Base-by-base conservation (phyloP, 2,113 vertebrate species). In the Dicaeum eximium region DNA sequence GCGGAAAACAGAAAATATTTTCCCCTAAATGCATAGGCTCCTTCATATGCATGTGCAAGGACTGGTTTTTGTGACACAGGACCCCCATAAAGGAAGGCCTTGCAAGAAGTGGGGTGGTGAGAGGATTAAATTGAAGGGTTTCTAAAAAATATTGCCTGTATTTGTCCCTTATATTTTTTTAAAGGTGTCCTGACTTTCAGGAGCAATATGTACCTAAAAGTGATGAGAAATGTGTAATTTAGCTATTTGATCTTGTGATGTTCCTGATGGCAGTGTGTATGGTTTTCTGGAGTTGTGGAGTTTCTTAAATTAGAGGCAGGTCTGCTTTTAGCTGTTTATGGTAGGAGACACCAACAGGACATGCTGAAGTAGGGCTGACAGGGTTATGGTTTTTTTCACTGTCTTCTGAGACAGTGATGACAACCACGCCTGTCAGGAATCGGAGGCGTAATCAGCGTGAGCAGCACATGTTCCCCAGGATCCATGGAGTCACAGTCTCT, bases 331-430 rank as follows among this genome's bases (percentile, higher is more conserved):
- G 42, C 45, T 84, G 25, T 60, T 90, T 62, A 24, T 70, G 58
- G 71, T 50, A 27, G 67, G 21, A 73, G 53, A 65, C 42, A 81
- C 33, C 40, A 85, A 54, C 54, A 92, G 40, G 22, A 33, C 67
- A 44, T 14, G 4, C 12, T 77, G 35, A 72, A 92, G 31, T n/a
- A 31, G 70, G 45, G 25, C 69, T 0, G 11, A 40, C 27, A 64
- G 85, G n/a, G 54, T 84, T 86, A 70, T 70, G 86, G 15, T 86
- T 50, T 86, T 67, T 83, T 56, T 94, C 82, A 88, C 45, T 65
- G 79, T 84, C 64, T 24, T 80, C 50, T 62, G 38, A 89, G 86
- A 80, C 56, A 56, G 83, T 78, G 86, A 87, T 57, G 44, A 37
- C 70, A 88, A 40, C 87, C 80, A 57, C 61, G 89, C 62, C 81